Conservation (phyloP, 2,113 vertebrate species). For the Nothobranchius kuhntae region DNA sequence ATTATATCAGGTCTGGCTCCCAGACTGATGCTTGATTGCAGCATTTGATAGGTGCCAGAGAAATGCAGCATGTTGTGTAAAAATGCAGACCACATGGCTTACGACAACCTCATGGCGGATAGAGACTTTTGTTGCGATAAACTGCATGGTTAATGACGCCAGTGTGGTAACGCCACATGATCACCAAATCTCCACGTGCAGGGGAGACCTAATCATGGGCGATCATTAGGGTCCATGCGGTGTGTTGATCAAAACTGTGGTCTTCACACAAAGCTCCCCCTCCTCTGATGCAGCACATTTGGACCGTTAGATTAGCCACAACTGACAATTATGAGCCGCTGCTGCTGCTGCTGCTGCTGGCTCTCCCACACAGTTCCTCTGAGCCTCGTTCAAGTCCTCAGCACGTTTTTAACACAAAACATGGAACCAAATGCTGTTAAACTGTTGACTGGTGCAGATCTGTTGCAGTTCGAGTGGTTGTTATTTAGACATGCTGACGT, state of each 20-base stretch:
- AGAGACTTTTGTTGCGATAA: constrained; percentile 35
- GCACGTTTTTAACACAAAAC: constrained; percentile 20
- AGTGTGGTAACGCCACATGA: constrained; percentile 29
- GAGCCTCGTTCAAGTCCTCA: constrained; percentile 23
- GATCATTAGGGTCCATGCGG: constrained; percentile 37
- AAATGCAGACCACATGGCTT: constrained; percentile 25
- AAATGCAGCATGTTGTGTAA: constrained; percentile 55
- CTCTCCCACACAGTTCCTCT: constrained; percentile 31
- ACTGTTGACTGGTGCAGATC: constrained; percentile 10
- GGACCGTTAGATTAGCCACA: constrained; percentile 61
- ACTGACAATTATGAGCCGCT: constrained; percentile 44
- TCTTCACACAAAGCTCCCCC: constrained; percentile 32
- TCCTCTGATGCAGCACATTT: constrained; percentile 56
- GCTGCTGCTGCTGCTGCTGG: constrained; percentile 15
- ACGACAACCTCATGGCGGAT: constrained; percentile 28
- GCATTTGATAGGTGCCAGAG: constrained; percentile 45
- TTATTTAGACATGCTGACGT: constrained; percentile 7
- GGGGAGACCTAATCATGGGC: constrained; percentile 28
- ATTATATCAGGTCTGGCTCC: constrained; percentile 31
- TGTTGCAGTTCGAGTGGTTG: not conserved
- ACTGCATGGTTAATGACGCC: constrained; percentile 49
- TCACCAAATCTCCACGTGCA: constrained; percentile 40
- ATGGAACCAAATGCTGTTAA: constrained; percentile 12
- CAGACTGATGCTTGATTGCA: constrained; percentile 42
- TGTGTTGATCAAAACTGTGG: constrained; percentile 53